Percentiles rank a stretch among this genome's conserved stretches.
Evolutionary conservation across 2,888 invertebrate genomes (phyloP).

Genomic region (Diloba caeruleocephala): DNA sequence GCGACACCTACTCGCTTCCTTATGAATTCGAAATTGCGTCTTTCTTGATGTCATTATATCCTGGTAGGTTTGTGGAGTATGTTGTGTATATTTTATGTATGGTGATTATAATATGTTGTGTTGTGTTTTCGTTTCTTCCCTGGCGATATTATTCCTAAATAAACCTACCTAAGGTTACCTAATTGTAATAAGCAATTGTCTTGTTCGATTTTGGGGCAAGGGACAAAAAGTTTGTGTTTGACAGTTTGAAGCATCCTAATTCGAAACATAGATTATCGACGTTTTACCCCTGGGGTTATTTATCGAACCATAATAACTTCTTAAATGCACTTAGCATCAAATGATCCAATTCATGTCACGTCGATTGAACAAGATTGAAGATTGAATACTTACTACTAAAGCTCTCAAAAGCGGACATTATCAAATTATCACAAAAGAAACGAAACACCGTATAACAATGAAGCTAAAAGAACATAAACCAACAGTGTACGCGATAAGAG

Average conservation of each 20-base stretch:
- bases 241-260: too few relatives aligned
- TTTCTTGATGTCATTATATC: constrained; percentile 74
- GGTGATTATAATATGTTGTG: constrained; percentile 36
- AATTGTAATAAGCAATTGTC: too few relatives aligned
- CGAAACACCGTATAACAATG: constrained; percentile 75
- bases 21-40: constrained; percentile 84
- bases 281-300: constrained; percentile 27
- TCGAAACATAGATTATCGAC: constrained; percentile 7
- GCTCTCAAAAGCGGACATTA: constrained; percentile 62
- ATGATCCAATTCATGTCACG: constrained; percentile 56
- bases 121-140: constrained; percentile 40
- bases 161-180: not conserved
- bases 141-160: constrained; percentile 6
- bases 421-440: constrained; percentile 71
- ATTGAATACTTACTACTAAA: constrained; percentile 59
- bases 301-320: constrained; percentile 25
- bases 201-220: too few relatives aligned
- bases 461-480: constrained; percentile 82
- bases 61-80: constrained; percentile 58
- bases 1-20: constrained; percentile 83
- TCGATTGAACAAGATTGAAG: constrained; percentile 56
- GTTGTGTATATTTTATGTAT: constrained; percentile 46
- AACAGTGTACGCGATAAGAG: constrained; percentile 82
- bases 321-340: constrained; percentile 46
- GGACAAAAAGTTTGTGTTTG: constrained; percentile 22